Conservation (phyloP, 2,888 invertebrate genomes). For the Dorcus hopei region DNA sequence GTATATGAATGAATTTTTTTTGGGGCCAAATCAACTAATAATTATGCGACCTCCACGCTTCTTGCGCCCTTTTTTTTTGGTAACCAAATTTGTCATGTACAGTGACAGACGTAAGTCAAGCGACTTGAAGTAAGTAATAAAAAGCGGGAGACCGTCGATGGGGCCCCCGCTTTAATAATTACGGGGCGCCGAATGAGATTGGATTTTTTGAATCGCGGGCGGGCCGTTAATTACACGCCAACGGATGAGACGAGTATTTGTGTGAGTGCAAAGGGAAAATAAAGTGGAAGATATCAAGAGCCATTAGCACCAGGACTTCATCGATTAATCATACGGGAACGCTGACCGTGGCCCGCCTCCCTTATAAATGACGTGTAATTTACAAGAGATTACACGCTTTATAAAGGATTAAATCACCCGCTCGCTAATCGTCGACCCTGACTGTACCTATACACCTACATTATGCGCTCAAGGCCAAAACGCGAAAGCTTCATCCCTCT, state of each 20-base stretch:
- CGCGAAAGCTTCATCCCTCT: too few relatives aligned
- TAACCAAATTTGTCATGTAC: too few relatives aligned
- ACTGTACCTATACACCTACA: too few relatives aligned
- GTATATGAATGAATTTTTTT: too few relatives aligned
- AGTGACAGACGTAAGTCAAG: too few relatives aligned
- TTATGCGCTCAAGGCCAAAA: too few relatives aligned
- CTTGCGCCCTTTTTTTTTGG: too few relatives aligned
- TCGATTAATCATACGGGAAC: conserved; percentile 45
- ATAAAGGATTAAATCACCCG: conserved; percentile 46
- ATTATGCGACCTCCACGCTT: too few relatives aligned
- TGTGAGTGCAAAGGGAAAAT: conserved; percentile 26
- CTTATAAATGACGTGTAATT: conserved; percentile 49
- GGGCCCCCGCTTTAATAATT: too few relatives aligned
- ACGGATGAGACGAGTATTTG: conserved; percentile 4
- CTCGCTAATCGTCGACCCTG: conserved; percentile 38
- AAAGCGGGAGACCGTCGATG: too few relatives aligned
- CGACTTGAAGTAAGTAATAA: too few relatives aligned
- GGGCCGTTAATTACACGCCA: conserved; percentile 23
- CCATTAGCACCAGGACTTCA: conserved; percentile 45
- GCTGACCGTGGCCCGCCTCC: conserved; percentile 38
- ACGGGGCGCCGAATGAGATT: conserved; percentile 2
- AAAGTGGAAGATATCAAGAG: conserved; percentile 44
- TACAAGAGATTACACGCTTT: conserved; percentile 48
- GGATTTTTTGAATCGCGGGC: conserved; percentile 6
- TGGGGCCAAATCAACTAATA: too few relatives aligned